Evolutionary conservation across 2,888 invertebrate species (phyloP).

Genomic region (Xestia sexstrigata): DNA sequence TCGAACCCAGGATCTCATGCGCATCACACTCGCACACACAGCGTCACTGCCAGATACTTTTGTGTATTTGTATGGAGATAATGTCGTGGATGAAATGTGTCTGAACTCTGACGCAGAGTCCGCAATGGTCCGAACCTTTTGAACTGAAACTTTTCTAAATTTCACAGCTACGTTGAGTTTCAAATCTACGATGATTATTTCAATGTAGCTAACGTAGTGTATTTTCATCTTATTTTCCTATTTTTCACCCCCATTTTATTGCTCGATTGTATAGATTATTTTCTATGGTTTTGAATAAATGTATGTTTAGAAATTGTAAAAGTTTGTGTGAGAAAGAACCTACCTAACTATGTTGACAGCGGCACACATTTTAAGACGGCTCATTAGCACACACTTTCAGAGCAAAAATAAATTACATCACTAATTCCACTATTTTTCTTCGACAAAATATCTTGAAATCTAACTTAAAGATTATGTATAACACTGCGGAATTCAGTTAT

Average conservation of each 20-base stretch:
- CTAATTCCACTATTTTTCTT: not conserved
- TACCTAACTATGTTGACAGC: not conserved
- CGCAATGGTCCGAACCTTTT: not conserved
- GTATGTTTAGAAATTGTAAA: not conserved
- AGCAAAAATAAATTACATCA: not conserved
- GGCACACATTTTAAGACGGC: not conserved
- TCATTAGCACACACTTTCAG: not conserved
- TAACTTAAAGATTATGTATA: not conserved
- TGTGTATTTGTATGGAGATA: no score
- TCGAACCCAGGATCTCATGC: not conserved
- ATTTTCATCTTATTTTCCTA: not conserved
- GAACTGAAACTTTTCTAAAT: not conserved
- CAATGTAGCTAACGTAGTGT: not conserved
- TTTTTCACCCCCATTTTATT: not conserved
- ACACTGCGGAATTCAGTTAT: not conserved
- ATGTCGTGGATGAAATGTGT: not conserved
- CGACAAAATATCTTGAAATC: no score
- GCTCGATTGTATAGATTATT: not conserved
- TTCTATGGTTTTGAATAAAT: not conserved
- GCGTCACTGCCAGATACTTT: no score
- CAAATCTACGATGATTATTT: not conserved
- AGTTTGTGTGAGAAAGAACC: not conserved
- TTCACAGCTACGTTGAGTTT: not conserved
- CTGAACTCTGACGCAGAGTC: not conserved
- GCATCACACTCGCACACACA: not conserved